Base-by-base conservation (phyloP, 2,888 invertebrate genomes). In the Stenodera caucasica region DNA sequence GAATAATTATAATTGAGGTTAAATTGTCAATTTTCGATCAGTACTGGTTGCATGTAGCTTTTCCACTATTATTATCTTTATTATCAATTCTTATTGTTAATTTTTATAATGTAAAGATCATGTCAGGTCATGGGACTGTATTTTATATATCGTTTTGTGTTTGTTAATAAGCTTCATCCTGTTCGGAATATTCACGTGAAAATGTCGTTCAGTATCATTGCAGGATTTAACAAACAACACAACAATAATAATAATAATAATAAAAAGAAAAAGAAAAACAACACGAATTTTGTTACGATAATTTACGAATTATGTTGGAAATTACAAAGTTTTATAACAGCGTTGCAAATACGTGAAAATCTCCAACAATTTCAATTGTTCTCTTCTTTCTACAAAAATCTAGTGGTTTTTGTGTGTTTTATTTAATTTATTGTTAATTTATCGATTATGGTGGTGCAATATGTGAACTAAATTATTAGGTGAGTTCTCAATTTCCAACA, bases 111-210 rank as follows among this genome's bases (percentile, higher is more conserved):
- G 40, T 45, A 56, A 59, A 37, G 59, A 63, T 51, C 62, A 59
- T 29, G 59, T 51, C 62, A 59, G 61, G 61, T 61, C 61, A 61
- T 63, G 62, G 56, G 62, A 63, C 57, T 63, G 53, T 18, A 29
- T 54, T 53, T 40, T 8, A 40, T 40, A 40, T 40, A 40, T 40
- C 37, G 37, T 40, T 40, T 40, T 40, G 37, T 40, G 15, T 40
- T 51, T 33, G 62, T 56, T 63, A 63, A 63, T 63, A 63, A 59
- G 59, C 62, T 59, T 30, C 62, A 63, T 63, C 62, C 62, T 63
- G 62, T 63, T 55, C 35, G 55, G 56, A 51, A 63, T 40, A 40
- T 54, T 59, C 56, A 56, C 60, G 62, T 63, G 56, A 63, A 63
- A 63, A 63, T 63, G 54, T 63, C 49, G 30, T 15, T 52, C 21